Evolutionary conservation across 2,113 vertebrate species (phyloP).

Genomic region (Pelecanus crispus): DNA sequence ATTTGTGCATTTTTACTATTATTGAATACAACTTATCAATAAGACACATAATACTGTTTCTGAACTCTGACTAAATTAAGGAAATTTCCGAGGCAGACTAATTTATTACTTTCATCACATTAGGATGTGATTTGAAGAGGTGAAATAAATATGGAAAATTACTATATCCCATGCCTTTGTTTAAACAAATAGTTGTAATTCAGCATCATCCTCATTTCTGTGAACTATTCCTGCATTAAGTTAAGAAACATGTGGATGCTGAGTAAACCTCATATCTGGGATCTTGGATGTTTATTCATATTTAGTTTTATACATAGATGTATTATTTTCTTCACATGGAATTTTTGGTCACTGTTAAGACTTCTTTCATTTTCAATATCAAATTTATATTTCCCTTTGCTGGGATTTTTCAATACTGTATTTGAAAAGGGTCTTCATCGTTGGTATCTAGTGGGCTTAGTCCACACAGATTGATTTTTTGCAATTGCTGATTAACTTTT

Average conservation of each 20-base stretch:
- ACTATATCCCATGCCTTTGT: not conserved
- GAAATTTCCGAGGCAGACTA: not conserved
- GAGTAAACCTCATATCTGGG: not conserved
- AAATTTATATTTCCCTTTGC: not conserved
- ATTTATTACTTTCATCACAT: not conserved
- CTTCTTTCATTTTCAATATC: not conserved
- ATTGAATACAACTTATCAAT: not conserved
- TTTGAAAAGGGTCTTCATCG: not conserved
- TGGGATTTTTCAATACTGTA: not conserved
- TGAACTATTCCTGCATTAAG: not conserved
- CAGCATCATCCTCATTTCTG: not conserved
- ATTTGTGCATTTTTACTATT: not conserved
- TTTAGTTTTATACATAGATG: not conserved
- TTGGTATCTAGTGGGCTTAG: not conserved
- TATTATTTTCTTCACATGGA: not conserved
- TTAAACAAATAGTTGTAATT: not conserved
- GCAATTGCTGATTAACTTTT: not conserved
- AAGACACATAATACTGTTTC: not conserved
- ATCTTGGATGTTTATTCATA: not conserved
- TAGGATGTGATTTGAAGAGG: not conserved
- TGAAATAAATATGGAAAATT: not conserved
- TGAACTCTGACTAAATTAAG: not conserved
- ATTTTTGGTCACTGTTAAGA: not conserved
- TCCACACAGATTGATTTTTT: not conserved
- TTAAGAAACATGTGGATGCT: not conserved